phyloP scores from a whole-genome alignment of 1,140 invertebrate genomes.

The Sarcophaga peregrina region DNA sequence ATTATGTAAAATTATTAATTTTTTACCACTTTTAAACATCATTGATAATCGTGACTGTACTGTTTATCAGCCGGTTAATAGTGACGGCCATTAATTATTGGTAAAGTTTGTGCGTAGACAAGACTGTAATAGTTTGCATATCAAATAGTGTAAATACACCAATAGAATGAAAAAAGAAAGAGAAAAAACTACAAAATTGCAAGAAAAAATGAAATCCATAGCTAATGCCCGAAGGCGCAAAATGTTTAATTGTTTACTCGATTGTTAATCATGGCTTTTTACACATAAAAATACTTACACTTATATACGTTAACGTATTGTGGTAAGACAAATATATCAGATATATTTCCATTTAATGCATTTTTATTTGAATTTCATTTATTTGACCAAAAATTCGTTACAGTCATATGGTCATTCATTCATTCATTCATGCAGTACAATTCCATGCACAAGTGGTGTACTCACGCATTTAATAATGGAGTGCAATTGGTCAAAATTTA shows the following conservation, averaged over 20 bases:
- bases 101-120: neutral
- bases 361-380: neutral
- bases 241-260: constrained; percentile 3
- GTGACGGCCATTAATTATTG: neutral
- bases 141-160: neutral
- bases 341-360: too few relatives aligned
- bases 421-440: neutral
- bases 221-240: neutral
- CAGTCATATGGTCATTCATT: neutral
- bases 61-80: neutral
- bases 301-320: too few relatives aligned
- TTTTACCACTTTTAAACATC: neutral
- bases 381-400: neutral
- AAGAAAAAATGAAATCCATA: neutral
- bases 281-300: too few relatives aligned
- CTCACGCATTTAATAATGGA: neutral
- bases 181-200: neutral
- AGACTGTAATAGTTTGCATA: neutral
- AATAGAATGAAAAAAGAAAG: neutral
- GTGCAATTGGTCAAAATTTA: neutral
- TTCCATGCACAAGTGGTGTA: too few relatives aligned
- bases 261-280: neutral
- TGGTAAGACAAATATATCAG: too few relatives aligned
- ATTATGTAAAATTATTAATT: neutral
- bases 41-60: constrained; percentile 6